Evolutionary conservation across 1,140 invertebrate genomes (phyloP).

Genomic region (Chrysoperla carnea): DNA sequence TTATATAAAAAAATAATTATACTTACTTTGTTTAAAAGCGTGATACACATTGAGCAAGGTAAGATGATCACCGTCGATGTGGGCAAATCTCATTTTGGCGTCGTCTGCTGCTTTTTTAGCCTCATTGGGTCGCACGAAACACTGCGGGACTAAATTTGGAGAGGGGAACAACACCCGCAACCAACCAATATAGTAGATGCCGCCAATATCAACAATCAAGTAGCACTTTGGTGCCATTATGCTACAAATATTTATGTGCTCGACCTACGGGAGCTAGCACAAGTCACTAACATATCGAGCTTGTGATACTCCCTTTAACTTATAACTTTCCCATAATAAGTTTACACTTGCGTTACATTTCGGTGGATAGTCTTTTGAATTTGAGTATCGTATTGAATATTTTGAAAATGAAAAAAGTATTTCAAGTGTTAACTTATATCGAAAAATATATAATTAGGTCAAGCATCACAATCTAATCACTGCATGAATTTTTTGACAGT

Average conservation of each 20-base stretch:
- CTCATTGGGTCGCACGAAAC: slow-evolving; percentile 97
- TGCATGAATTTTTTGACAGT: no score
- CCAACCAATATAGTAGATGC: slow-evolving; percentile 33
- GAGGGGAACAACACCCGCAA: slow-evolving; percentile 30
- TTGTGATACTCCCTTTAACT: no score
- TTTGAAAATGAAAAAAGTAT: no score
- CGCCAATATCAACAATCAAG: slow-evolving; percentile 8
- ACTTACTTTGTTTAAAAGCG: slow-evolving; percentile 98
- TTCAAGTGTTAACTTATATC: no score
- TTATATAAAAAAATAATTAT: no score
- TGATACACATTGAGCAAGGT: slow-evolving; percentile 91
- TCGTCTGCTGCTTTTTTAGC: slow-evolving; percentile 98
- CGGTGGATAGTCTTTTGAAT: no score
- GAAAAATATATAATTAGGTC: no score
- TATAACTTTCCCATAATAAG: no score
- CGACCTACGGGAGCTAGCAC: slow-evolving; percentile 1
- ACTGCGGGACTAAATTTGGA: slow-evolving; percentile 84
- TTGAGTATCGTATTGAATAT: no score
- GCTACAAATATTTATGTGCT: neutral
- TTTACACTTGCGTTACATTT: no score
- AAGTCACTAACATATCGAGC: neutral
- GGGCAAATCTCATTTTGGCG: slow-evolving; percentile 97
- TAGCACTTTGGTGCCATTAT: neutral
- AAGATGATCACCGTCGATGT: slow-evolving; percentile 98
- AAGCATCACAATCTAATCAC: no score